phyloP scores from a whole-genome alignment of 2,113 vertebrate species.

The Pangasianodon gigas region DNA sequence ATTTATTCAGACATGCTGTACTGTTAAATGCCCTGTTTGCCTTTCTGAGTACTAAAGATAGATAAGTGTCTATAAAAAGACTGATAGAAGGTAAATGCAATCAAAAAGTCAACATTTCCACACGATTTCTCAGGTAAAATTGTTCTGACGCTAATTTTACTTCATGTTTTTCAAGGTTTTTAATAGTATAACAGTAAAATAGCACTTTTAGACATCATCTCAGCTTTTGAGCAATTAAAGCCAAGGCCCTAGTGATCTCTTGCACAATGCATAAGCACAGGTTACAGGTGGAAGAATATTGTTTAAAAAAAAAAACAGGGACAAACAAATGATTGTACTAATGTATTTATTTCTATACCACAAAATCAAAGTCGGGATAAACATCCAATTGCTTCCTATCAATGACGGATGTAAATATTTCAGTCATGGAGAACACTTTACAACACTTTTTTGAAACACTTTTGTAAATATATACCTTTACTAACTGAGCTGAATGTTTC shows the following conservation, averaged over 20 bases:
- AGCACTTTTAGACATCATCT: not conserved
- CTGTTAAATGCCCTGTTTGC: not conserved
- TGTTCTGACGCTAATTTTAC: not conserved
- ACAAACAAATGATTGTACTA: conserved; percentile 38
- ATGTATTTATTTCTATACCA: conserved; percentile 67
- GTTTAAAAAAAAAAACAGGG: not conserved
- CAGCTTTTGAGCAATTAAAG: not conserved
- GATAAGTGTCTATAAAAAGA: not conserved
- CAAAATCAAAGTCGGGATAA: conserved; percentile 59
- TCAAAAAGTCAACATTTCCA: not conserved
- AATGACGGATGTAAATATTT: conserved; percentile 46
- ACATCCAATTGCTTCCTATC: conserved; percentile 42
- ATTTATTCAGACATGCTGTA: not conserved
- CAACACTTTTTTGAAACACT: conserved; percentile 52
- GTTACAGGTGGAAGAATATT: not conserved
- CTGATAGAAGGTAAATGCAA: not conserved
- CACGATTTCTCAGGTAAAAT: not conserved
- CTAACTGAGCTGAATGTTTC: conserved; percentile 36
- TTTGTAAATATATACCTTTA: conserved; percentile 50
- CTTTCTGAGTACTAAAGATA: not conserved
- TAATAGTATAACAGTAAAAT: not conserved
- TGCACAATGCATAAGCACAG: not conserved
- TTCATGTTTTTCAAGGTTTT: not conserved
- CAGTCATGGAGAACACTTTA: conserved; percentile 50
- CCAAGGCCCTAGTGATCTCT: not conserved